phyloP scores from a whole-genome alignment of 2,113 vertebrate species.

The Istiophorus platypterus region DNA sequence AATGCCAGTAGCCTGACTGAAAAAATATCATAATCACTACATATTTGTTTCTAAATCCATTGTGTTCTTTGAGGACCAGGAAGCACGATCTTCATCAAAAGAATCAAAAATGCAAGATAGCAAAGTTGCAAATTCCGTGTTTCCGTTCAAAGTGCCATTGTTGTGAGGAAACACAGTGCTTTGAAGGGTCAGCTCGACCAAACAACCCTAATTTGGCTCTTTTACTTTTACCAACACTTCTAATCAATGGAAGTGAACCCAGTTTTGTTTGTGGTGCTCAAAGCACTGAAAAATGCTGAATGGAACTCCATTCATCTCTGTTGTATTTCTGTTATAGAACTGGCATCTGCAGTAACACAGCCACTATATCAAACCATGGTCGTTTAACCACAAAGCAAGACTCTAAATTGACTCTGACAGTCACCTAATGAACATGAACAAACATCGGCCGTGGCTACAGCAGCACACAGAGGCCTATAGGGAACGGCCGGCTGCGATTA shows the following conservation, averaged over 20 bases:
- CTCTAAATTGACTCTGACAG: neutral
- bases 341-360: neutral
- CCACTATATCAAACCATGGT: neutral
- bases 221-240: neutral
- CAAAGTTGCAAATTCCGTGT: no score
- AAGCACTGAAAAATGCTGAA: neutral
- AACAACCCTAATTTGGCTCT: no score
- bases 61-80: no score
- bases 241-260: neutral
- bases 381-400: neutral
- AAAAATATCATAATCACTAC: no score
- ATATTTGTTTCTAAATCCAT: no score
- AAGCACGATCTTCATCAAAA: no score
- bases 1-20: no score
- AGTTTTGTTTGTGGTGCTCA: neutral
- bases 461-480: neutral
- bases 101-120: no score
- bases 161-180: no score
- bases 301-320: neutral
- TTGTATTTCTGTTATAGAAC: neutral
- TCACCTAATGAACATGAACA: neutral
- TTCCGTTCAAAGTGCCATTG: no score
- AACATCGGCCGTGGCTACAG: neutral
- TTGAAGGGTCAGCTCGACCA: no score
- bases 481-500: neutral